phyloP scores from a whole-genome alignment of 2,888 invertebrate species.

The Pollenia labialis region DNA sequence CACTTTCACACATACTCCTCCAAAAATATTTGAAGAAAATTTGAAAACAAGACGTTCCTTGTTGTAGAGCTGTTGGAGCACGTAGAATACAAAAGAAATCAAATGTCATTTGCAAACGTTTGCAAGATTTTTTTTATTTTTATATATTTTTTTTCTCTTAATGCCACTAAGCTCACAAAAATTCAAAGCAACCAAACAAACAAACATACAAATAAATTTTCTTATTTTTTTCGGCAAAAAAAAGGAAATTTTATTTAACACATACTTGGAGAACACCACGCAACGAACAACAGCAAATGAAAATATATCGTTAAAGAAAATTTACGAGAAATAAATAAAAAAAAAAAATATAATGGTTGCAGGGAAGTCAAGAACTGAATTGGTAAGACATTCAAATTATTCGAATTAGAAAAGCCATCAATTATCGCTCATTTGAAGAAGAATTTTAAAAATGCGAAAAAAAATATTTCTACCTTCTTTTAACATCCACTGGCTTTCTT shows the following conservation, averaged over 20 bases:
- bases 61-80: slow-evolving; percentile 40
- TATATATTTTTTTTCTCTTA: slow-evolving; percentile 23
- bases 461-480: no score
- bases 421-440: not conserved
- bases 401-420: no score
- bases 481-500: no score
- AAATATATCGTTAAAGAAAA: slow-evolving; percentile 47
- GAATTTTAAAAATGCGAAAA: not conserved
- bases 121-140: slow-evolving; percentile 61
- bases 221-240: slow-evolving; percentile 7
- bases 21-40: slow-evolving; percentile 21
- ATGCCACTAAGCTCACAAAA: slow-evolving; percentile 63
- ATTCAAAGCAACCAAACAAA: slow-evolving; percentile 42
- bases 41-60: slow-evolving; percentile 28
- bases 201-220: slow-evolving; percentile 65
- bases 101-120: slow-evolving; percentile 78
- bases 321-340: slow-evolving; percentile 35
- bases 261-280: slow-evolving; percentile 47
- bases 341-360: slow-evolving; percentile 8
- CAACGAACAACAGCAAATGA: slow-evolving; percentile 46
- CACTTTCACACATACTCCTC: not conserved
- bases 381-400: not conserved
- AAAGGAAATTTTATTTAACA: slow-evolving; percentile 60
- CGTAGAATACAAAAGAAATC: slow-evolving; percentile 75
- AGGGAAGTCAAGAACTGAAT: slow-evolving; percentile 20